Evolutionary conservation across 1,140 invertebrate genomes (phyloP).

Genomic region (Procambarus virginalis): DNA sequence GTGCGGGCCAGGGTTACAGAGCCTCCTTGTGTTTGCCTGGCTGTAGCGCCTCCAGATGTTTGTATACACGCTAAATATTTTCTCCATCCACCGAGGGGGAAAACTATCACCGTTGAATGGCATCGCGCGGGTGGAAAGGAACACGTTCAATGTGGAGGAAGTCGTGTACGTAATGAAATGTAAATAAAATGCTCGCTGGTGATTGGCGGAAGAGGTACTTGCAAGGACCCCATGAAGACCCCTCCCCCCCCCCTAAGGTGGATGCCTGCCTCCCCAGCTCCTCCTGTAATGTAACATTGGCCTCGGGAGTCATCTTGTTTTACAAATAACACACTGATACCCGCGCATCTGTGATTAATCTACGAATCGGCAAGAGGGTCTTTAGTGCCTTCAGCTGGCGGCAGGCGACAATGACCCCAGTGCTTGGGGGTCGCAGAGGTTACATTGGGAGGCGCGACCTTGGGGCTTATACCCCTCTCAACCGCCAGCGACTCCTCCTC

Average conservation of each 20-base stretch:
- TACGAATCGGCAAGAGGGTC: constrained; percentile 34
- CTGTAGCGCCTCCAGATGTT: neutral
- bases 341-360: constrained; percentile 70
- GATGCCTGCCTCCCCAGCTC: constrained; percentile 25
- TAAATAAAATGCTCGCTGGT: constrained; percentile 47
- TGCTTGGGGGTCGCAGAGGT: neutral
- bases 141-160: constrained; percentile 25
- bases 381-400: neutral
- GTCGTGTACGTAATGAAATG: constrained; percentile 43
- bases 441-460: neutral
- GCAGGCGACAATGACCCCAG: constrained; percentile 30
- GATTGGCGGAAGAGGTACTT: constrained; percentile 38
- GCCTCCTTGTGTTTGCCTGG: neutral
- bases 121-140: neutral
- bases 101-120: neutral
- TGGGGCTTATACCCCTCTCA: constrained; percentile 13
- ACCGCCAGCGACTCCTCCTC: constrained; percentile 49
- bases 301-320: constrained; percentile 70
- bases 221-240: constrained; percentile 22
- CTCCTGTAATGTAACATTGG: constrained; percentile 65
- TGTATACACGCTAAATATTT: neutral
- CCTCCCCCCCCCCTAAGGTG: neutral
- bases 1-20: neutral
- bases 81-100: neutral
- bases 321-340: constrained; percentile 71